Base-by-base conservation (phyloP, 2,888 invertebrate species). In the Zhengitettix transpicula region DNA sequence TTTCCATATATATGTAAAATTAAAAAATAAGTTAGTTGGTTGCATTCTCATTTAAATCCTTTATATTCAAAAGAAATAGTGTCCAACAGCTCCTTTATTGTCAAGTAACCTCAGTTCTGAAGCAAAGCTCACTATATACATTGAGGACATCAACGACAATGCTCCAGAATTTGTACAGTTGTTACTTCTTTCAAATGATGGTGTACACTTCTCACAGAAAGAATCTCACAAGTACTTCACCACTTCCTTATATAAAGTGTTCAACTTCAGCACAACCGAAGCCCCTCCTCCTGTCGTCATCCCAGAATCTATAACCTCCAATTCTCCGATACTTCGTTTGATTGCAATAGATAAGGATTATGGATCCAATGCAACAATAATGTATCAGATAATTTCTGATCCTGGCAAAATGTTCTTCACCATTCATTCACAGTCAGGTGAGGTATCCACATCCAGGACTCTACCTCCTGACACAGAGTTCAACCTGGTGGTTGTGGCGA, bases 61-160 rank as follows among this genome's bases (percentile, higher is more conserved):
- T n/a, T n/a, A n/a, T n/a, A n/a, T n/a, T n/a, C n/a, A n/a, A n/a
- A n/a, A n/a, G n/a, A n/a, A n/a, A n/a, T n/a, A n/a, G n/a, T n/a
- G n/a, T n/a, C n/a, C n/a, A n/a, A n/a, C n/a, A n/a, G n/a, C n/a
- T n/a, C n/a, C n/a, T 58, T 51, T 62, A 67, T 65, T 64, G 72
- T 54, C 63, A 69, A 88, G 89, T 10, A 87, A 89, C 53, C 71
- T 91, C 12, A 83, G 81, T 56, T 85, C 86, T 1, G 84, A 86
- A 70, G 84, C 86, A 0, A 81, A 83, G 67, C 70, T 93, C 10
- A 82, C 78, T 1, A 81, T 93, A 54, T 77, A 75, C 0, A 74
- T 92, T 40, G 78, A 82, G 8, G 93, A 93, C 69, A 84, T 84
- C 68, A 93, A 93, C 68, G 92, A 92, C 69, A 90, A 90, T 70